A percentile compares a stretch with the other conserved stretches of the same genome.
Conservation (phyloP, 2,888 invertebrate genomes). For the Melanotus villosus region DNA sequence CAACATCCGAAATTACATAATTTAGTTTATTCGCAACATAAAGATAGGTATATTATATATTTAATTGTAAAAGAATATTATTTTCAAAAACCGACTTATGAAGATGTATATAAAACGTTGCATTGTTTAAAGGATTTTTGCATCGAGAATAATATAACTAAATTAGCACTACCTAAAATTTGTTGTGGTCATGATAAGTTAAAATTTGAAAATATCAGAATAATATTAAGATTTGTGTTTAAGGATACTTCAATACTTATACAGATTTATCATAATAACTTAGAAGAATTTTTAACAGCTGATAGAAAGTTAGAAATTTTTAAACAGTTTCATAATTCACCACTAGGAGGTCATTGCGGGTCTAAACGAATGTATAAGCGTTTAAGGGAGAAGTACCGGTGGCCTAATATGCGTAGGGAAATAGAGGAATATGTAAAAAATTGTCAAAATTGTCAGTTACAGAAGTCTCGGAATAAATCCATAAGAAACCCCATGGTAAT, state of each 20-base stretch:
- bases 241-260: neutral
- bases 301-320: neutral
- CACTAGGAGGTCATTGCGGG: neutral
- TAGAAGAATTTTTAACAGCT: neutral
- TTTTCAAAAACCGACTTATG: neutral
- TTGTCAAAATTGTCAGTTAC: conserved; percentile 54
- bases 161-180: neutral
- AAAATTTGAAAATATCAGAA: neutral
- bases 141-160: neutral
- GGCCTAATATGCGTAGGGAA: conserved; percentile 51
- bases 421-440: conserved; percentile 50
- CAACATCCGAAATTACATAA: neutral
- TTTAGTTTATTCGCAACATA: neutral
- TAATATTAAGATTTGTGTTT: neutral
- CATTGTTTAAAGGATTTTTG: too few relatives aligned
- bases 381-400: conserved; percentile 39
- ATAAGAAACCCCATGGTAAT: conserved; percentile 53
- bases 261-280: neutral
- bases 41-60: neutral
- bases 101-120: neutral
- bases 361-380: neutral
- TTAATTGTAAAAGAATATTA: neutral
- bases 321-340: neutral
- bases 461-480: conserved; percentile 45
- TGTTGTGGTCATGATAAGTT: neutral